Base-by-base conservation (phyloP, 2,888 invertebrate genomes). In the Sinopyrophorus schimmeli region DNA sequence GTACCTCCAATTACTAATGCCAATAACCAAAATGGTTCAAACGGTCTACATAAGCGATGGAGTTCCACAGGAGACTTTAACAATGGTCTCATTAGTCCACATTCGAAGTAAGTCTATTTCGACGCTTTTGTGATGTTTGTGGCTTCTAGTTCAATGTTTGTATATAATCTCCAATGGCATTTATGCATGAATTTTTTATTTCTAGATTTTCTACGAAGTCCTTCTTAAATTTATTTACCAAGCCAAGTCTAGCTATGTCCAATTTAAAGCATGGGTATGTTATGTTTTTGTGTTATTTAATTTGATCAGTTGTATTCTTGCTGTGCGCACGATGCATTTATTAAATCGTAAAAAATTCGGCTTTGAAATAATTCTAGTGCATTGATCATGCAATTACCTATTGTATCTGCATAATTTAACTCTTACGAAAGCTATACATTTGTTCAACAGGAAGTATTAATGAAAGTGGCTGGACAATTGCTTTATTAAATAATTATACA, bases 11-110 rank as follows among this genome's bases (percentile, higher is more conserved):
- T 70, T 48, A 70, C 67, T 56, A 69, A 71, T 48, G 54, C 37
- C 23, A 43, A 46, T 21, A 46, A 20, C 14, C 48, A 44, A 26
- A 47, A 32, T 23, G 30, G 37, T 20, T 34, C 76, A 68, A 77
- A 84, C 55, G 79, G 82, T 10, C 50, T 71, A 14, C 72, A 73
- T 47, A 89, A 89, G 74, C 75, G 89, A 44, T 90, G 90, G 90
- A 89, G 82, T 67, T 89, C 89, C 11, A 89, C 89, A 0, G 88
- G 89, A 3, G 91, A 91, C 76, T 91, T 90, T 76, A 83, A 84
- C 65, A 75, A 80, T 61, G 71, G 74, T 62, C 73, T 59, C 69
- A 70, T 62, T 69, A 74, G 51, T 70, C 74, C 56, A 74, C 79
- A 80, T 71, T 74, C 74, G 61, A 72, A 66, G 70, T 72, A 57